Base-by-base conservation (phyloP, 1,140 invertebrate genomes). In the Macrocentrus cingulum region DNA sequence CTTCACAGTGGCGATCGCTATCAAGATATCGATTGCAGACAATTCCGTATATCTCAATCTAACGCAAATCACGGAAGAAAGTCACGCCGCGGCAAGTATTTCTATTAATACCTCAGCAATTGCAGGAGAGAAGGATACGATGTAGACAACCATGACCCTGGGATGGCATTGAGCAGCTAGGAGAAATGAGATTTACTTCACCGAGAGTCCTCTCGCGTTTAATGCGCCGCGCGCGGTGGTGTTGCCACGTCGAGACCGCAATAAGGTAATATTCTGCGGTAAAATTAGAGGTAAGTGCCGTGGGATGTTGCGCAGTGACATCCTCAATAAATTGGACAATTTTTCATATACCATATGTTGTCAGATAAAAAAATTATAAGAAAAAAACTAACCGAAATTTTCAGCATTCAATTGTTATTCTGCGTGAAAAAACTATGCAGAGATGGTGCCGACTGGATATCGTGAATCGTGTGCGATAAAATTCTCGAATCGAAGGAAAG, bases 401-500 rank as follows among this genome's bases (percentile, higher is more conserved):
- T n/a, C n/a, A n/a, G n/a, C 41, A 23, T 37, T 16, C 18, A 19
- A 56, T 60, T 60, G 29, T 60, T 51, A 60, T 55, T 60, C 59
- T 37, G 3, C 32, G 18, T 46, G 22, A 44, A 44, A 13, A 49
- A 29, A 13, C 22, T 13, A n/a, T n/a, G n/a, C n/a, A n/a, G n/a
- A n/a, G 36, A 13, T n/a, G 8, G 32, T 22, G n/a, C n/a, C 56
- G 46, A 18, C 20, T n/a, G n/a, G n/a, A n/a, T n/a, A n/a, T n/a
- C n/a, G n/a, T 54, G 29, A 34, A 39, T 39, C 13, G 36, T 20
- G 37, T 45, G 16, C 36, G 39, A 60, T 58, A 55, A 54, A 45
- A 61, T 56, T 61, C 37, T 34, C 18, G n/a, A 42, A 50, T 60
- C 52, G 60, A 65, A 65, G 62, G 66, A 67, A 67, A 67, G 66